Conservation (phyloP, 1,140 invertebrate species). For the Drosophila varians region DNA sequence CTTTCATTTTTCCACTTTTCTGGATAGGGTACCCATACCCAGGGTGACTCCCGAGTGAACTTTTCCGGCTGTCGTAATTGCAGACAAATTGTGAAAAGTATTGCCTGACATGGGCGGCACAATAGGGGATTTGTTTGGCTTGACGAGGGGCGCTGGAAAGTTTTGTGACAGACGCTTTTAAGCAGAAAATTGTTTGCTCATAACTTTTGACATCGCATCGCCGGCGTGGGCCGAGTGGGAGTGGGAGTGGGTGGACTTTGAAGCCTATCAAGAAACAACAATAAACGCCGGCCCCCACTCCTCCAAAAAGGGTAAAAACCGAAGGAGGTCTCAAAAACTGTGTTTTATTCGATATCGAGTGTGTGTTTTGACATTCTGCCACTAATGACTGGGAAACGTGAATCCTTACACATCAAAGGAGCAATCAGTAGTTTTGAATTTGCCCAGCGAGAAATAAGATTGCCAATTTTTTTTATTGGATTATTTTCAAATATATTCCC, state of each 20-base stretch:
- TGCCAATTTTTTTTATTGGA: too few species aligned
- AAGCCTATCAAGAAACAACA: slow-evolving; percentile 45
- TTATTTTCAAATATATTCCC: background rate
- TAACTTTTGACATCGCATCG: slow-evolving; percentile 61
- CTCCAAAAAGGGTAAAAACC: slow-evolving; percentile 7
- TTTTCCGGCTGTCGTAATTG: slow-evolving; percentile 63
- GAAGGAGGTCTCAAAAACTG: slow-evolving; percentile 19
- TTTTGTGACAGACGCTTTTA: slow-evolving; percentile 79
- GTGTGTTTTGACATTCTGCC: slow-evolving; percentile 12
- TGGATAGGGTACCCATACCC: background rate
- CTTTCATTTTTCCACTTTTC: slow-evolving; percentile 25
- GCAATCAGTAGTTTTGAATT: background rate
- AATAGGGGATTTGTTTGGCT: slow-evolving; percentile 44
- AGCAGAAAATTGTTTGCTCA: slow-evolving; percentile 80
- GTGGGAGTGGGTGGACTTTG: background rate
- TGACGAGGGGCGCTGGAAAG: slow-evolving; percentile 69
- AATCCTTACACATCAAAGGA: slow-evolving; percentile 11
- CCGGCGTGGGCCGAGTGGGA: background rate
- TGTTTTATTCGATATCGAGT: slow-evolving; percentile 25
- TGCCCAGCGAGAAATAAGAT: slow-evolving; percentile 1
- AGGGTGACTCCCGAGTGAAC: slow-evolving; percentile 23
- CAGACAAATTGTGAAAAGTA: slow-evolving; percentile 69
- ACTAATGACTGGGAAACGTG: slow-evolving; percentile 39
- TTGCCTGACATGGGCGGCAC: slow-evolving; percentile 39
- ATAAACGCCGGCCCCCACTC: slow-evolving; percentile 16